Percentiles rank a stretch among this genome's conserved stretches.
These are phyloP conservation scores for Macaria liturata DNA, from an alignment of 2,888 invertebrate species.

Conservation along the genomic window DNA sequence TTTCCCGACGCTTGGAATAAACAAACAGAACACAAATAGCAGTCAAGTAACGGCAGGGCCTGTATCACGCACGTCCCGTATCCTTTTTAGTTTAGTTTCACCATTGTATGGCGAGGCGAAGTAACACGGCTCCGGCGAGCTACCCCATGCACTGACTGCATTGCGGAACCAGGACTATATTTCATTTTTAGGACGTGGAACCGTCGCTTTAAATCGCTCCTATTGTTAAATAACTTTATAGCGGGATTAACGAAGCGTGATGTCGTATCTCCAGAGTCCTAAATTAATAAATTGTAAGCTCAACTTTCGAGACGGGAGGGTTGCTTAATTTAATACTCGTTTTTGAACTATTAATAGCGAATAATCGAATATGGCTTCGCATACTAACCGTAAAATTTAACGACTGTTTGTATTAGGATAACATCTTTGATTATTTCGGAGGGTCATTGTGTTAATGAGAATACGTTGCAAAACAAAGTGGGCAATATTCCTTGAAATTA, in stretches of 20 bases:
- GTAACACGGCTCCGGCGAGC: conserved; percentile 31
- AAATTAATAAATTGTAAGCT: conserved; percentile 37
- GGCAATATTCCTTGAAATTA: too few species aligned
- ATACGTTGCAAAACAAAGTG: not conserved
- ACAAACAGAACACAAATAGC: conserved; percentile 35
- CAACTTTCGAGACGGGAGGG: conserved; percentile 30
- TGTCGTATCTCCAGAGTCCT: conserved; percentile 43
- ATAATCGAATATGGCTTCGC: conserved; percentile 20
- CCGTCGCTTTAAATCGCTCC: conserved; percentile 62
- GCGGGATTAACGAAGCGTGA: conserved; percentile 65
- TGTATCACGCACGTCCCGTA: conserved; percentile 29
- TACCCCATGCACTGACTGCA: conserved; percentile 80
- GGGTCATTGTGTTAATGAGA: not conserved
- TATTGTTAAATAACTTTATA: conserved; percentile 68
- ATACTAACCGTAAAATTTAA: conserved; percentile 18
- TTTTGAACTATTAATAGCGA: conserved; percentile 26
- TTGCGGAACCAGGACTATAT: conserved; percentile 76
- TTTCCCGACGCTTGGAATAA: conserved; percentile 27
- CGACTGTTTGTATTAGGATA: conserved; percentile 11
- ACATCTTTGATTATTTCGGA: conserved; percentile 5
- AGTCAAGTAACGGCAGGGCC: conserved; percentile 29
- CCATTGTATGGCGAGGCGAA: conserved; percentile 14
- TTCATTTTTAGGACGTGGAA: conserved; percentile 76
- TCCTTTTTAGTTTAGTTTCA: conserved; percentile 28
- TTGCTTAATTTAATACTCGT: conserved; percentile 31